Base-by-base conservation (phyloP, 2,888 invertebrate species). In the Corythucha ciliata region DNA sequence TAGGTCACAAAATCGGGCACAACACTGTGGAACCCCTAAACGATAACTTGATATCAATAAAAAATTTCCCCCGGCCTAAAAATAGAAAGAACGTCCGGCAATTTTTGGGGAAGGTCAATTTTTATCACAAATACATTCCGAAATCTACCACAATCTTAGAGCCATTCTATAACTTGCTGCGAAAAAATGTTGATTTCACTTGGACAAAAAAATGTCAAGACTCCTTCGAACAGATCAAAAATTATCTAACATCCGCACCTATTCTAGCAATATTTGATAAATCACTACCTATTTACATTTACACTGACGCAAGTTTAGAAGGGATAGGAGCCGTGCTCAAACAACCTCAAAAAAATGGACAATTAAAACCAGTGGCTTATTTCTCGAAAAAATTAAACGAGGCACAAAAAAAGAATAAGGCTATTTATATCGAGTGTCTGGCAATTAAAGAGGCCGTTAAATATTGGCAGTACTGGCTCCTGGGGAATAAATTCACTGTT, bases 291-390 rank as follows among this genome's bases (percentile, higher is more conserved):
- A 24, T 50, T 24, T 49, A 20, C 10, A 59, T 58, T 33, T 58
- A 59, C 27, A 60, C 57, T 6, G 58, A 58, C 26, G 56, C 58
- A 29, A 51, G 50, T 22, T 41, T 55, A 4, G 41, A 60, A 6
- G n/a, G 59, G 54, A 6, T 40, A 59, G n/a, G n/a, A n/a, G n/a
- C n/a, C n/a, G n/a, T n/a, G n/a, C n/a, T n/a, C n/a, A n/a, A n/a
- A n/a, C n/a, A n/a, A n/a, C n/a, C 47, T 6, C 34, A 36, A 36
- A 22, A 21, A 18, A 36, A 47, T 21, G 47, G 36, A 36, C n/a
- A 22, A 20, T 36, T 47, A 4, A 21, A 47, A 21, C 36, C 34
- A 16, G 47, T 47, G 7, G 47, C 34, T 18, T 47, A 47, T 34
- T 49, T 55, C 26, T 49, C 45, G 41, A 55, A 53, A 37, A 56